Percentiles rank a stretch among this genome's conserved stretches.
These are phyloP conservation scores for Epinephelus fuscoguttatus DNA, from an alignment of 2,113 vertebrate genomes.

Conservation along the genomic window DNA sequence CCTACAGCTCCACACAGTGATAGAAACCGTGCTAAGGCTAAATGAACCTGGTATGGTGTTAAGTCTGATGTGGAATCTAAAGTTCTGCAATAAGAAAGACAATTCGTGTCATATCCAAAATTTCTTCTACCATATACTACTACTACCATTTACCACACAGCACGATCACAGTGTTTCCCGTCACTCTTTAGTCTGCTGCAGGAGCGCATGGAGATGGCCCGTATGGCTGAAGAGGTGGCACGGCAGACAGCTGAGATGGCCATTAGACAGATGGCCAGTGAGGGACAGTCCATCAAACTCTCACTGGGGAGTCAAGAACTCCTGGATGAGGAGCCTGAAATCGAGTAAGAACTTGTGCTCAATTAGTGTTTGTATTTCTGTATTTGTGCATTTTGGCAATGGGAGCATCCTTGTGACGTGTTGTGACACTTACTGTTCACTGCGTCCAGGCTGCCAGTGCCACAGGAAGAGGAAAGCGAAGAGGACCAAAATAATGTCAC, in stretches of 20 bases:
- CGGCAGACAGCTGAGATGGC: conserved; percentile 80
- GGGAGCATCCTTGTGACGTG: conserved; percentile 2
- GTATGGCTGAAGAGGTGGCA: conserved; percentile 82
- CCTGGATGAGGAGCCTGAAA: conserved; percentile 71
- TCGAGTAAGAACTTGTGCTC: conserved; percentile 53
- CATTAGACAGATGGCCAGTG: conserved; percentile 78
- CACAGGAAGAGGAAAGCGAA: conserved; percentile 67
- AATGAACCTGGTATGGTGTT: not conserved
- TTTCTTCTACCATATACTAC: not conserved
- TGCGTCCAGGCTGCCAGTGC: conserved; percentile 70
- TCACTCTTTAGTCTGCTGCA: conserved; percentile 65
- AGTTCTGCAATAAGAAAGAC: not conserved
- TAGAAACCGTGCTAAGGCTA: too few species aligned
- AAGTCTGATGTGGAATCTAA: not conserved
- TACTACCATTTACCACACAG: not conserved
- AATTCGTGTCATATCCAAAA: not conserved
- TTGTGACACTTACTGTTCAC: conserved; percentile 21
- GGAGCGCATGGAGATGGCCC: conserved; percentile 75
- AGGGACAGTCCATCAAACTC: conserved; percentile 73
- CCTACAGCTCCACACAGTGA: too few species aligned
- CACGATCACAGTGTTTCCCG: not conserved
- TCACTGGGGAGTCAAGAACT: conserved; percentile 76
- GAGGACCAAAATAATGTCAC: conserved; percentile 36
- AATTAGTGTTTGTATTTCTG: not conserved
- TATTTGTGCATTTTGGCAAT: not conserved